Conservation (phyloP, 1,140 invertebrate species). For the Aphidius ervi region DNA sequence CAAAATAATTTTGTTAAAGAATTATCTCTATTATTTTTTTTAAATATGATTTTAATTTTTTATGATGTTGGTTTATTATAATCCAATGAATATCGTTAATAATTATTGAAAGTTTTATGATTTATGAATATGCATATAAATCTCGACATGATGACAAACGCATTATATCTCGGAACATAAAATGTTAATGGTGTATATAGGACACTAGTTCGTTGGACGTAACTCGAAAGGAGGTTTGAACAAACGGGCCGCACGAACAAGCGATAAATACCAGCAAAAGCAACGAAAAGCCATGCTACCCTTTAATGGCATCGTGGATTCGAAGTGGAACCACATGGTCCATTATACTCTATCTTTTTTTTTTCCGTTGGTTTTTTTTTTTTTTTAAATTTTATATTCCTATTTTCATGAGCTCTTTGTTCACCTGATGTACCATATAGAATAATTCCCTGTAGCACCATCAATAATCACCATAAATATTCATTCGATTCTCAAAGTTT, state of each 20-base stretch:
- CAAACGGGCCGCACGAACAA: slow-evolving; percentile 23
- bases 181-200: slow-evolving; percentile 17
- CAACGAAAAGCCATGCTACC: slow-evolving; percentile 23
- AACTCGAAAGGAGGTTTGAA: slow-evolving; percentile 18
- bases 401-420: neutral
- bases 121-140: no score
- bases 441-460: slow-evolving; percentile 24
- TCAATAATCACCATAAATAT: slow-evolving; percentile 44
- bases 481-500: slow-evolving; percentile 36
- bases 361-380: slow-evolving; percentile 21
- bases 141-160: no score
- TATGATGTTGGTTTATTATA: no score
- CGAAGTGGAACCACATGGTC: slow-evolving; percentile 23
- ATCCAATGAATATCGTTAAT: no score
- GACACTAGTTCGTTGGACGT: slow-evolving; percentile 15
- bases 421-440: neutral
- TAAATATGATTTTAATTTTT: no score
- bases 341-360: slow-evolving; percentile 33
- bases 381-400: neutral
- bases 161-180: no score
- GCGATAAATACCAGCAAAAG: slow-evolving; percentile 31
- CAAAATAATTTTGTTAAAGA: no score
- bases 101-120: no score
- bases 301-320: slow-evolving; percentile 29
- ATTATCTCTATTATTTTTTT: no score